A percentile compares a stretch with the other conserved stretches of the same genome.
phyloP scores from a whole-genome alignment of 2,797 vertebrate species.

The Chrysocyon brachyurus region DNA sequence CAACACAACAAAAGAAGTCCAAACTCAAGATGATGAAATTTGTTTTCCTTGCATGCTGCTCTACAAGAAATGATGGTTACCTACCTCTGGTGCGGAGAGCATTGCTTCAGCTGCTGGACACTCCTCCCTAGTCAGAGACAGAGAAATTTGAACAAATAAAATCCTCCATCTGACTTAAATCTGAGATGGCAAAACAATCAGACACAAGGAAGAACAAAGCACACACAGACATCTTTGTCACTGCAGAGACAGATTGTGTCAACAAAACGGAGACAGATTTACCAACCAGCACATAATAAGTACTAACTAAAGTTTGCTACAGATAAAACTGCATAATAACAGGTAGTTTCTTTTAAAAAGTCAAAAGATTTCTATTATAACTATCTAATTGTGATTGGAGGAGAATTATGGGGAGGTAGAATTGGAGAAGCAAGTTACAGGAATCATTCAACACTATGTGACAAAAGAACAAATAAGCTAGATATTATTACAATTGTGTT shows the following conservation, averaged over 20 bases:
- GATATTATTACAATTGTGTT: too few species aligned
- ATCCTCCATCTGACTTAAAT: not conserved
- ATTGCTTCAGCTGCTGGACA: not conserved
- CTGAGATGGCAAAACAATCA: not conserved
- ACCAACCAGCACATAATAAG: not conserved
- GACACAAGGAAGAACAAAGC: rapidly evolving
- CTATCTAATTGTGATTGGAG: not conserved
- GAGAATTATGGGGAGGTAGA: not conserved
- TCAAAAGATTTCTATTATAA: not conserved
- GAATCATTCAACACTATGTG: not conserved
- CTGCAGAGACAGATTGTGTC: not conserved
- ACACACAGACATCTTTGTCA: not conserved
- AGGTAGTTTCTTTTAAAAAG: not conserved
- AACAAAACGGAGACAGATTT: not conserved
- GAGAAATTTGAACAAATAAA: not conserved
- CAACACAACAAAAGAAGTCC: not conserved
- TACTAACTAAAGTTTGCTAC: not conserved
- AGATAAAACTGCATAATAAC: not conserved
- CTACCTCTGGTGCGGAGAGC: not conserved
- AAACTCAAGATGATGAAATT: not conserved
- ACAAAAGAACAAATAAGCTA: not conserved
- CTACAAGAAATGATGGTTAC: not conserved
- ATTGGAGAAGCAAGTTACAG: not conserved
- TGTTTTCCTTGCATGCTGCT: not conserved
- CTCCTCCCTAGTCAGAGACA: not conserved